A percentile compares a stretch with the other conserved stretches of the same genome.
These are phyloP conservation scores for Diadromus collaris DNA, from an alignment of 2,888 invertebrate species.

Conservation along the genomic window DNA sequence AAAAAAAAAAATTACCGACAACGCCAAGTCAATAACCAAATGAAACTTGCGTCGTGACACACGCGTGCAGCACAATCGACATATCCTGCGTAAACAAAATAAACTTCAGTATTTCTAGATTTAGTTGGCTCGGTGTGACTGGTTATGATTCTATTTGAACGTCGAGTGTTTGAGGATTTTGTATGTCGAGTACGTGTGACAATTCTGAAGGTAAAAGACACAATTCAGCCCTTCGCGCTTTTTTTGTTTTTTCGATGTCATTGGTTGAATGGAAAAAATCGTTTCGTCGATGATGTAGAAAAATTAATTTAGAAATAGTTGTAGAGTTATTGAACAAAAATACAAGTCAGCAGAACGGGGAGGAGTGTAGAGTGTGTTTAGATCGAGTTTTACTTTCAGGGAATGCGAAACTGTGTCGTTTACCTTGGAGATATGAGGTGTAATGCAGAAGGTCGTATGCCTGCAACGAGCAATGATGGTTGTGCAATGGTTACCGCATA, in stretches of 20 bases:
- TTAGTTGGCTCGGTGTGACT: slow-evolving; percentile 26
- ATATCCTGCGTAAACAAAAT: slow-evolving; percentile 38
- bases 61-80: slow-evolving; percentile 33
- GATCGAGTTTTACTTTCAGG: neutral
- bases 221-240: neutral
- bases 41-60: slow-evolving; percentile 30
- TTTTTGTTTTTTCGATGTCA: neutral
- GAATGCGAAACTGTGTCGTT: slow-evolving; percentile 31
- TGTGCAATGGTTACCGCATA: slow-evolving; percentile 32
- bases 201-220: neutral
- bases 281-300: neutral
- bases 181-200: neutral
- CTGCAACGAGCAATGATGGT: slow-evolving; percentile 46
- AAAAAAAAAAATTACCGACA: slow-evolving; percentile 15
- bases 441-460: slow-evolving; percentile 31
- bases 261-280: neutral
- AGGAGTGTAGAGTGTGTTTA: neutral
- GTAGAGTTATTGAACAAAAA: neutral
- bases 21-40: slow-evolving; percentile 53
- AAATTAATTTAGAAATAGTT: slow-evolving; percentile 2
- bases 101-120: slow-evolving; percentile 63
- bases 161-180: neutral
- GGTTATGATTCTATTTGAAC: neutral
- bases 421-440: slow-evolving; percentile 11
- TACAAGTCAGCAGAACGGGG: neutral